Evolutionary conservation across 2,797 vertebrate genomes (phyloP).

Genomic region (Gastrophryne carolinensis): DNA sequence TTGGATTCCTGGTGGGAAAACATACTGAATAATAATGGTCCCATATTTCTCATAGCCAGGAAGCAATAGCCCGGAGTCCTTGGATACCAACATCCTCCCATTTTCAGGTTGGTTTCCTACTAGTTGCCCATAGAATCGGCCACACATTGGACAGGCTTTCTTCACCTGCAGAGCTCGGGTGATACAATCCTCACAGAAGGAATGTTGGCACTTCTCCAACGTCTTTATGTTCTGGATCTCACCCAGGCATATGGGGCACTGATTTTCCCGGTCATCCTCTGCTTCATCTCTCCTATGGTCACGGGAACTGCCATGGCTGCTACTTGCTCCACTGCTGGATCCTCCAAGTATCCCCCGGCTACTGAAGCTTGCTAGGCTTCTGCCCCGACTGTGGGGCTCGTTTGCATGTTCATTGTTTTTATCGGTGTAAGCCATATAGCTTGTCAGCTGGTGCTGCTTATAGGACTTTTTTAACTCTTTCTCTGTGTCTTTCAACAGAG

Average conservation of each 20-base stretch:
- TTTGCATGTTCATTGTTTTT: conserved; percentile 73
- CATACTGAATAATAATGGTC: conserved; percentile 92
- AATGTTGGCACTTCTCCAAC: conserved; percentile 87
- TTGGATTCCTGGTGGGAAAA: conserved; percentile 90
- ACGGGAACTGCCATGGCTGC: conserved; percentile 48
- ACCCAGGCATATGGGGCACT: conserved; percentile 91
- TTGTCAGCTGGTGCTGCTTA: conserved; percentile 79
- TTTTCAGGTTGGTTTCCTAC: conserved; percentile 92
- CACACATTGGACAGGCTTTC: conserved; percentile 89
- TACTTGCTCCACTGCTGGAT: conserved; percentile 9
- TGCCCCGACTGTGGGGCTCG: conserved; percentile 74
- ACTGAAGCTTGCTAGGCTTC: conserved; percentile 65
- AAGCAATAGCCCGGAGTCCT: conserved; percentile 83
- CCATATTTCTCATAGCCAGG: conserved; percentile 87
- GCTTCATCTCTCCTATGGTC: conserved; percentile 61
- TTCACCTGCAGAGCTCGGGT: conserved; percentile 89
- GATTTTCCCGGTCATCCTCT: conserved; percentile 74
- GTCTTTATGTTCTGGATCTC: conserved; percentile 88
- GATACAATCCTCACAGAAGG: conserved; percentile 87
- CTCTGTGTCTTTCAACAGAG: conserved; percentile 90
- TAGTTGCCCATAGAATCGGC: conserved; percentile 87
- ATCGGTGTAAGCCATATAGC: conserved; percentile 77
- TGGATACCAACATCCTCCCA: conserved; percentile 88
- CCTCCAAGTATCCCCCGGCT: conserved; percentile 52
- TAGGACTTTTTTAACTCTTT: conserved; percentile 84